phyloP scores from a whole-genome alignment of 35 echinoderm and acorn worm species.

The Ptychodera flava region DNA sequence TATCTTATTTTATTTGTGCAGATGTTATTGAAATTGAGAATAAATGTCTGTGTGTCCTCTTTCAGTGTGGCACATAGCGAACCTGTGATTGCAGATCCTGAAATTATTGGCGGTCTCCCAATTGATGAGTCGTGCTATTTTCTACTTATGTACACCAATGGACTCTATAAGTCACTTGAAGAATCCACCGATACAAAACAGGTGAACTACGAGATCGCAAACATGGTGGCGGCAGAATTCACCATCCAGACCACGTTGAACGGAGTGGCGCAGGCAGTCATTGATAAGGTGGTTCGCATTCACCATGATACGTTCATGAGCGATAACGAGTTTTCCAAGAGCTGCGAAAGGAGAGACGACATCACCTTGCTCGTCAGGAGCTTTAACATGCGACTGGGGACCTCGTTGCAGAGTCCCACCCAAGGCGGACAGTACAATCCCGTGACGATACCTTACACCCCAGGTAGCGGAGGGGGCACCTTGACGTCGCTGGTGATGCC shows the following conservation, averaged over 20 bases:
- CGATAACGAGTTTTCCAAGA: constrained; percentile 43
- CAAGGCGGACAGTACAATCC: constrained; percentile 19
- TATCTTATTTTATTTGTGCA: too few relatives aligned
- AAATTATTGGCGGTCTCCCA: constrained; percentile 72
- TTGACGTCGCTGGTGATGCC: constrained; percentile 13
- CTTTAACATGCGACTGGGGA: constrained; percentile 72
- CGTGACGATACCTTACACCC: constrained; percentile 30
- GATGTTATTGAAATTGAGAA: too few relatives aligned
- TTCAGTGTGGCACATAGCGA: constrained; percentile 66
- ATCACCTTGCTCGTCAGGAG: constrained; percentile 89
- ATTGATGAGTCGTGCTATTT: constrained; percentile 50
- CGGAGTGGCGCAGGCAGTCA: constrained; percentile 84
- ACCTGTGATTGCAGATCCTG: constrained; percentile 90
- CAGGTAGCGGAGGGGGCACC: constrained; percentile 10
- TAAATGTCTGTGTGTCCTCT: too few relatives aligned
- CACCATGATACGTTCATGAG: constrained; percentile 85
- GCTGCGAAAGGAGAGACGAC: constrained; percentile 47
- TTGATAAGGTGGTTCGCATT: constrained; percentile 85
- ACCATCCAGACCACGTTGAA: constrained; percentile 67
- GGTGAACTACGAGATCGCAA: constrained; percentile 71
- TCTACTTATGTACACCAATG: constrained; percentile 83
- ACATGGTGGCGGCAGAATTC: constrained; percentile 80
- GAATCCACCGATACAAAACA: constrained; percentile 61
- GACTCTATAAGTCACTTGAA: constrained; percentile 69
- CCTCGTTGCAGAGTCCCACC: neutral